Conservation (phyloP, 2,797 vertebrate species). For the Gobionotothen gibberifrons region DNA sequence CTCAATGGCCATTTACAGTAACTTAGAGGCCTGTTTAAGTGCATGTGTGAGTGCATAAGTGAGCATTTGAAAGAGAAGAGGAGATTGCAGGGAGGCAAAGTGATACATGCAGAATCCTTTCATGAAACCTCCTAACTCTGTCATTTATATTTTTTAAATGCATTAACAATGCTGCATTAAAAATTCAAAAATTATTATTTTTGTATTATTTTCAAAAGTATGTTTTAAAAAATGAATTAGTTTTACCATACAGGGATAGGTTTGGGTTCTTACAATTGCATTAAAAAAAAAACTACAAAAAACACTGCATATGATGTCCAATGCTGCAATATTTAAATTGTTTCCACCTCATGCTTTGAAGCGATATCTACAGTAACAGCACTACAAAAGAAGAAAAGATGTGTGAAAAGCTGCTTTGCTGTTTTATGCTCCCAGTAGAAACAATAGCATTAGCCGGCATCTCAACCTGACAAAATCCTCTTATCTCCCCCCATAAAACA, state of each 20-base stretch:
- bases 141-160: conserved; percentile 2
- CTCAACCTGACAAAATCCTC: conserved; percentile 82
- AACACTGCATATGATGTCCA: conserved; percentile 43
- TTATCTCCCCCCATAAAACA: conserved; percentile 80
- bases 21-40: conserved; percentile 44
- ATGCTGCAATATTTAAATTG: conserved; percentile 45
- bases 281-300: conserved; percentile 17
- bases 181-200: not conserved
- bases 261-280: conserved; percentile 28
- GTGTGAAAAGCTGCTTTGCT: conserved; percentile 77
- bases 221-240: not conserved
- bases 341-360: conserved; percentile 66
- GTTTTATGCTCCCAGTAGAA: conserved; percentile 74
- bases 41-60: conserved; percentile 24
- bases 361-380: conserved; percentile 69
- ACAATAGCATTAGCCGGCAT: conserved; percentile 80
- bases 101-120: conserved; percentile 7
- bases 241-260: not conserved
- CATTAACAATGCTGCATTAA: conserved; percentile 4
- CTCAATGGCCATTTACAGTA: conserved; percentile 36
- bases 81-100: not conserved
- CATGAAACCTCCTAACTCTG: not conserved
- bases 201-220: conserved; percentile 14
- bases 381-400: conserved; percentile 69
- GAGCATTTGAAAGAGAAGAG: conserved; percentile 8